Conservation (phyloP, 2,113 vertebrate genomes). For the Dermatemys mawii region DNA sequence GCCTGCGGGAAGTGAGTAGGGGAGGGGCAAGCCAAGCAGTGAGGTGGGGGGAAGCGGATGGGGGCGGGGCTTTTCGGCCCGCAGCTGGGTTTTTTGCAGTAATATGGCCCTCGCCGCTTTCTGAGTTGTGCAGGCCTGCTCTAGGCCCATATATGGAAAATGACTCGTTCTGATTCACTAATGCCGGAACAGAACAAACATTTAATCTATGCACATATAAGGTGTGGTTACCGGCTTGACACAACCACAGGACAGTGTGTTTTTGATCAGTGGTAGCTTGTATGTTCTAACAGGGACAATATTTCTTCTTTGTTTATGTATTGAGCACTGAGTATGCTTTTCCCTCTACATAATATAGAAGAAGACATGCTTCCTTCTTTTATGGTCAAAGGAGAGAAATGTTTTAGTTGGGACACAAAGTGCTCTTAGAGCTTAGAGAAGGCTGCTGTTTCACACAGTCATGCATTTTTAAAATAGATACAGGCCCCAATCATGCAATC, state of each 20-base stretch:
- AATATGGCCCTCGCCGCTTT: no score
- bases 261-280: not conserved
- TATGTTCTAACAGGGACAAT: not conserved
- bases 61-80: no score
- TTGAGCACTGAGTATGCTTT: not conserved
- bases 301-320: constrained; percentile 6
- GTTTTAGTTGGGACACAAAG: not conserved
- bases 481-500: not conserved
- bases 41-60: no score
- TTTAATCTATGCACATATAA: not conserved
- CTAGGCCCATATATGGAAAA: not conserved
- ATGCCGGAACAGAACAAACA: constrained; percentile 21
- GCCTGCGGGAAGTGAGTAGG: no score
- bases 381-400: not conserved
- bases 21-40: no score
- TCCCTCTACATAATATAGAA: not conserved
- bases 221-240: not conserved
- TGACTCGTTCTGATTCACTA: not conserved
- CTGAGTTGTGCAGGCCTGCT: no score
- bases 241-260: not conserved
- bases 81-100: no score
- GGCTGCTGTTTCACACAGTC: not conserved
- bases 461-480: constrained; percentile 7
- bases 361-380: not conserved
- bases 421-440: not conserved